Evolutionary conservation across 2,797 vertebrate genomes (phyloP), one percentile per base, ranked within the genome.

Genomic region (Sparidentex hasta): DNA sequence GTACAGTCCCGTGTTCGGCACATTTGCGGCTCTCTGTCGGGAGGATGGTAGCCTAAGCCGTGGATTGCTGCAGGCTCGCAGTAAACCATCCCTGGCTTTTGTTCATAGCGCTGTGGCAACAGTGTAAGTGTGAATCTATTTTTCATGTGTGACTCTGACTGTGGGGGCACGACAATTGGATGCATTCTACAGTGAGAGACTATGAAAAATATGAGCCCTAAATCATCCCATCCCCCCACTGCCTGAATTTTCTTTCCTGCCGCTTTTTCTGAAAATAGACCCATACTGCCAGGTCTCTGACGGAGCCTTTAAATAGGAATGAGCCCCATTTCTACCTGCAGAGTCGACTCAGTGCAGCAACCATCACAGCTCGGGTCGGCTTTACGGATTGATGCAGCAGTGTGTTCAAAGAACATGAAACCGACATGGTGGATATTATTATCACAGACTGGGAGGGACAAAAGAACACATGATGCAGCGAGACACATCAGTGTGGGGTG

Each of bases 261-360:
- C 52, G 0, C 47, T 46, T 52, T 38, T 38, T 71, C 65, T 83
- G 76, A 70, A 82, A 84, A 90, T 76, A 79, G 76, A 62, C 29
- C 41, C 59, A 54, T 72, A 59, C 38, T 4, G 4, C 47, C 64
- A n/a, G 50, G 58, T 68, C 69, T 75, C 46, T 81, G 72, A 64
- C 27, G 11, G 29, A 74, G 55, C 25, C 74, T 82, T 80, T 71
- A 82, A 87, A 86, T 72, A 84, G 74, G 59, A 83, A 62, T 56
- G 68, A 83, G 67, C 74, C 67, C 71, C 74, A 61, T 82, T 79
- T 80, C 72, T 66, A 74, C 67, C 56, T 78, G 80, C 80, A 80
- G 61, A 70, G 61, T 7, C 33, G 51, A 70, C 54, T 54, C 51
- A 44, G 33, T 74, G 73, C 78, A 78, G 80, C 78, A 83, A 76